These are phyloP conservation scores for Hassar affinis DNA, from an alignment of 2,113 vertebrate species.

Conservation along the genomic window DNA sequence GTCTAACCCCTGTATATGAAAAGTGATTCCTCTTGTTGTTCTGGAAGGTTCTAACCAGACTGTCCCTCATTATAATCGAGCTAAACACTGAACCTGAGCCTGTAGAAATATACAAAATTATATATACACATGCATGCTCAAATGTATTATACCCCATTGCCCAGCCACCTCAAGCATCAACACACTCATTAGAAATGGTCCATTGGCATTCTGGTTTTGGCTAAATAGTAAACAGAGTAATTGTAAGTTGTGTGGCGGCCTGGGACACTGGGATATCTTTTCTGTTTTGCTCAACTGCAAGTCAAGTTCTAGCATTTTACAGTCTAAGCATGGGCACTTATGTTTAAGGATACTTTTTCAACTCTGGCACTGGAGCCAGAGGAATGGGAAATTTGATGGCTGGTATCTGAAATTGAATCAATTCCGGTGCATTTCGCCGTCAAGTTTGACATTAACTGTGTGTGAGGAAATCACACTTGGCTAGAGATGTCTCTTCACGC, in stretches of 20 bases:
- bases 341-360: not conserved
- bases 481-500: not conserved
- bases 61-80: not conserved
- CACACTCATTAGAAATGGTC: slow-evolving; percentile 33
- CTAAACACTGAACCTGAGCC: not conserved
- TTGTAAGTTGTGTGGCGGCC: not conserved
- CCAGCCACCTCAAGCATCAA: not conserved
- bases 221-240: slow-evolving; percentile 39
- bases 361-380: not conserved
- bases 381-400: not conserved
- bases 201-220: slow-evolving; percentile 15
- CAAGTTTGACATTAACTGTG: not conserved
- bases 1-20: no score
- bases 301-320: not conserved
- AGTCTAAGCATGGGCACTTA: not conserved
- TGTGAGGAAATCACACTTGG: not conserved
- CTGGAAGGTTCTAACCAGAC: not conserved
- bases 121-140: slow-evolving; percentile 24
- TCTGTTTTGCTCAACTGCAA: not conserved
- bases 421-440: no score
- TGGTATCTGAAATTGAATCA: not conserved
- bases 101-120: not conserved
- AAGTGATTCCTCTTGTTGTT: not conserved
- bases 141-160: not conserved
- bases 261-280: slow-evolving; percentile 4